Percentiles rank a stretch among this genome's conserved stretches.
Evolutionary conservation across 1,140 invertebrate genomes (phyloP).

Genomic region (Ostrea denselamellosa): DNA sequence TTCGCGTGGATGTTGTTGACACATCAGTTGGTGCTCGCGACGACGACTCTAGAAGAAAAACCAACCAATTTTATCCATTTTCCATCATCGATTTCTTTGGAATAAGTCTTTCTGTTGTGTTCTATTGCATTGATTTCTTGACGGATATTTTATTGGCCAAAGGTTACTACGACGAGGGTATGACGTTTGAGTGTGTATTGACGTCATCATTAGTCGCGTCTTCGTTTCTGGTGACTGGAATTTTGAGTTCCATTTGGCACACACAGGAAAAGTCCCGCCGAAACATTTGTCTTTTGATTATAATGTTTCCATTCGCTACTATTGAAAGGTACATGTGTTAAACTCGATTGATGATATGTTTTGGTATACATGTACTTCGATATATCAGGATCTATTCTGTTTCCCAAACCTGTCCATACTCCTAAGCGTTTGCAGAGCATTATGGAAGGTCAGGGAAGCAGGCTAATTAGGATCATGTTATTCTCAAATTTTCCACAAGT

Average conservation of each 20-base stretch:
- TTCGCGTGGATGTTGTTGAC: background rate
- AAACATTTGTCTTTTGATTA: conserved; percentile 60
- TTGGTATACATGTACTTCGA: too few relatives aligned
- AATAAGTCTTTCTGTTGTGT: background rate
- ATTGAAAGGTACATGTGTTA: conserved; percentile 46
- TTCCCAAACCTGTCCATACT: too few relatives aligned
- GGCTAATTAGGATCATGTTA: too few relatives aligned
- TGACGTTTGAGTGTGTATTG: conserved; percentile 54
- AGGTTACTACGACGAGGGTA: conserved; percentile 57
- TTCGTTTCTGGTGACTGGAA: conserved; percentile 64
- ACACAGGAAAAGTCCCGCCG: conserved; percentile 54
- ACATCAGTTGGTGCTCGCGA: background rate
- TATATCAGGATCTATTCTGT: too few relatives aligned
- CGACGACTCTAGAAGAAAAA: background rate
- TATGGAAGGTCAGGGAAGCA: too few relatives aligned
- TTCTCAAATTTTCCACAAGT: too few relatives aligned
- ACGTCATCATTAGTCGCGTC: conserved; percentile 60
- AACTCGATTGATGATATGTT: conserved; percentile 57
- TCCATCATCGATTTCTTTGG: background rate
- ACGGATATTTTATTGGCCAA: conserved; percentile 64
- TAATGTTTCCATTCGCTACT: conserved; percentile 63
- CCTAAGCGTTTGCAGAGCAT: too few relatives aligned
- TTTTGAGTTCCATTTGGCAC: conserved; percentile 65
- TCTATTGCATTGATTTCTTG: conserved; percentile 58
- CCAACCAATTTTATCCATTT: conserved; percentile 27